Percentiles rank a stretch among this genome's conserved stretches.
Conservation (phyloP, 2,113 vertebrate genomes). For the Oncorhynchus nerka region DNA sequence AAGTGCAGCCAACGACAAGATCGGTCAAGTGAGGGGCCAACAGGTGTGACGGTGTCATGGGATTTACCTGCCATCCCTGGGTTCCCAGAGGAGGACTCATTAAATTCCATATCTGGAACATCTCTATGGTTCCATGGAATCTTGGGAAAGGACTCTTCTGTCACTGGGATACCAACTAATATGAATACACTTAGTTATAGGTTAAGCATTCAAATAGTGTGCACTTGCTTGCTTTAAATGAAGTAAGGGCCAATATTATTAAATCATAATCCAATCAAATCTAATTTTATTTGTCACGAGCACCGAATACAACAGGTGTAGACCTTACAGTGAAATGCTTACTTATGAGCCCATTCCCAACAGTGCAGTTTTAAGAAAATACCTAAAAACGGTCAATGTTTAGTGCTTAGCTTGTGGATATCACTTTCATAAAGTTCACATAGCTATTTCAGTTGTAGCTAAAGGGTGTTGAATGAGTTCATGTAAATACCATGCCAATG, state of each 20-base stretch:
- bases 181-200: neutral
- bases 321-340: no score
- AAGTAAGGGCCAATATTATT: neutral
- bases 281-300: no score
- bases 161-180: neutral
- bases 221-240: constrained; percentile 3
- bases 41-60: neutral
- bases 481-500: constrained; percentile 28
- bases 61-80: neutral
- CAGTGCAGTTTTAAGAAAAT: no score
- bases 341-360: no score
- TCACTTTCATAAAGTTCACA: neutral
- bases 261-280: no score
- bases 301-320: no score
- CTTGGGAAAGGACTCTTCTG: neutral
- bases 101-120: neutral
- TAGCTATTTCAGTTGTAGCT: neutral
- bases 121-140: neutral
- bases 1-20: neutral
- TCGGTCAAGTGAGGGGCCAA: neutral
- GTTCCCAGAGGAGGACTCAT: neutral
- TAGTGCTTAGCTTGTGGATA: constrained; percentile 15
- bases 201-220: neutral
- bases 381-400: neutral
- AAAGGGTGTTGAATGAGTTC: neutral